Evolutionary conservation across 2,888 invertebrate species (phyloP).

Genomic region (Drosophila infuscata): DNA sequence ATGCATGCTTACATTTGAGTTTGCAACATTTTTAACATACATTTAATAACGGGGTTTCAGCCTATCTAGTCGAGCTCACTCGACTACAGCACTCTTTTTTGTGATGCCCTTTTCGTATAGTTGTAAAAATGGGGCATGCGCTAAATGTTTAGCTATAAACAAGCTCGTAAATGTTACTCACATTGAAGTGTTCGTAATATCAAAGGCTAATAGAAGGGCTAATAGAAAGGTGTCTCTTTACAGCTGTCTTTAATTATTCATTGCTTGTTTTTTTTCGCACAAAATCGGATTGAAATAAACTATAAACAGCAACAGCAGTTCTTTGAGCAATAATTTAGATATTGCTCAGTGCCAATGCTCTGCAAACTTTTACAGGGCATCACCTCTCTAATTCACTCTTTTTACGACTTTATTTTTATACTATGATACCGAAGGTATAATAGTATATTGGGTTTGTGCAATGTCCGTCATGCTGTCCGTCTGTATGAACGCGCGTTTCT

Average conservation of each 20-base stretch:
- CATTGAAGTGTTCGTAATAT: neutral
- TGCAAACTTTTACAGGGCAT: conserved; percentile 31
- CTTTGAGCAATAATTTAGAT: neutral
- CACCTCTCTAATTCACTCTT: conserved; percentile 1
- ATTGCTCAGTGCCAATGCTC: neutral
- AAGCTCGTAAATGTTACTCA: neutral
- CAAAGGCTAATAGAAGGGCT: neutral
- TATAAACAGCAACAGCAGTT: neutral
- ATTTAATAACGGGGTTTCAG: neutral
- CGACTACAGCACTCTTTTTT: neutral
- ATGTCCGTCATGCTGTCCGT: no score
- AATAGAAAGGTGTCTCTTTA: neutral
- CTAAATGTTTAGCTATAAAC: neutral
- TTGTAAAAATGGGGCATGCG: neutral
- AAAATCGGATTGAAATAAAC: neutral
- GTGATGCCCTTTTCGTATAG: neutral
- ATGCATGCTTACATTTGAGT: neutral
- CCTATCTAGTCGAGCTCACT: neutral
- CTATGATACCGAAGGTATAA: no score
- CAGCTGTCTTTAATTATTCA: neutral
- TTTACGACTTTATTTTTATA: conserved; percentile 1
- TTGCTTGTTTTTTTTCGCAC: neutral
- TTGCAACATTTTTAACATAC: neutral
- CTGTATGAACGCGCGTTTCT: no score
- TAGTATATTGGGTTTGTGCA: no score